Base-by-base conservation (phyloP, 2,888 invertebrate species). In the Dryadula phaetusa region DNA sequence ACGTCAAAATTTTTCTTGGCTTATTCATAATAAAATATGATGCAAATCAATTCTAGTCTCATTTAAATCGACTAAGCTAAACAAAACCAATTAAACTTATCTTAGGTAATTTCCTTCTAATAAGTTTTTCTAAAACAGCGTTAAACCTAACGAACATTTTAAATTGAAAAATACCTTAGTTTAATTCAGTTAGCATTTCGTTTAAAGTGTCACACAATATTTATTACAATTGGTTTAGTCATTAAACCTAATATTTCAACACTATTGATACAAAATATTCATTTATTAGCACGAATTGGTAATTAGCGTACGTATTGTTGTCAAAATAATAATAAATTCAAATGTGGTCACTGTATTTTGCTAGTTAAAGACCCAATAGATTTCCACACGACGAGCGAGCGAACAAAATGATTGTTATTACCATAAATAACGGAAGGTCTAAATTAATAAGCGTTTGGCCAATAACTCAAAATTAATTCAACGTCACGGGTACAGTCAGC, bases 401-500 rank as follows among this genome's bases (percentile, higher is more conserved):
- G 62, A 64, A 80, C 82, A 82, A 81, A 77, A 62, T 70, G 77
- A 56, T 60, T 64, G 62, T 80, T 83, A 84, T 84, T 82, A 83
- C 77, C 84, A 83, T 85, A 82, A 85, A 86, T 86, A 84, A 81
- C 77, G 79, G 79, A 80, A 79, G 77, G 80, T 85, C 83, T 85
- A 85, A 87, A 87, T 86, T 85, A 86, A 87, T 87, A 85, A 86
- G 82, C 82, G 81, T 83, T 82, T 82, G 80, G 78, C 76, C 79
- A 74, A 85, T 87, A 85, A 85, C 79, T 86, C 83, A 84, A 81
- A 82, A 77, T 80, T 81, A 84, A 83, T 83, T 84, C 82, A 82
- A 83, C 81, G 83, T 80, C 80, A 75, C 79, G 79, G 82, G 77
- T 73, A 77, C 78, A 81, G 80, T 81, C 80, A 77, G 72, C 73